Percentiles rank a stretch among this genome's conserved stretches.
These are phyloP conservation scores for Cheilosia pagana DNA, from an alignment of 2,888 invertebrate genomes.

Conservation along the genomic window DNA sequence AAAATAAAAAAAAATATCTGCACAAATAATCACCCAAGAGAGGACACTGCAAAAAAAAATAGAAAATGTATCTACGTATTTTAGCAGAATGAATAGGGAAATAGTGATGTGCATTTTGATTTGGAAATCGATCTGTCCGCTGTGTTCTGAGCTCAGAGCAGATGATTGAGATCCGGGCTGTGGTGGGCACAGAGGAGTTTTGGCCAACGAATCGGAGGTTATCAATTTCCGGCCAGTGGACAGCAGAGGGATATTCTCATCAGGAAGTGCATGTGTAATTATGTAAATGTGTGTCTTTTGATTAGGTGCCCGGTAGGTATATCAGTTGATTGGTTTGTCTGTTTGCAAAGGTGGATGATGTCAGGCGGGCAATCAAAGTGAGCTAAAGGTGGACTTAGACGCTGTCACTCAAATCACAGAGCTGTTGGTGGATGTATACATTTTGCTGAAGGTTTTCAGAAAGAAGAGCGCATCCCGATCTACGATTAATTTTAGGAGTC, in stretches of 20 bases:
- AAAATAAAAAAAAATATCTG: conserved; percentile 15
- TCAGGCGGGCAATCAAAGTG: too few species aligned
- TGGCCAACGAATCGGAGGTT: conserved; percentile 2
- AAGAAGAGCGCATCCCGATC: too few species aligned
- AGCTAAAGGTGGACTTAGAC: too few species aligned
- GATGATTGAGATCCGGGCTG: conserved; percentile 18
- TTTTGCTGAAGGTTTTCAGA: too few species aligned
- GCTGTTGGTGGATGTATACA: too few species aligned
- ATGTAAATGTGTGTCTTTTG: neutral
- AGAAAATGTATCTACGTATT: neutral
- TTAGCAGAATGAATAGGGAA: conserved; percentile 43
- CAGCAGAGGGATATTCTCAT: conserved; percentile 18
- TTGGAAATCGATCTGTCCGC: conserved; percentile 47
- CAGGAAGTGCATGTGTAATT: conserved; percentile 15
- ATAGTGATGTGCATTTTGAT: conserved; percentile 43
- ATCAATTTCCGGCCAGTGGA: conserved; percentile 30
- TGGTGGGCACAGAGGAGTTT: neutral
- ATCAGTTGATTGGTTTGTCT: neutral
- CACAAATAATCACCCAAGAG: neutral
- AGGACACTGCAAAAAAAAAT: neutral
- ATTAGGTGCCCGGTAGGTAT: neutral
- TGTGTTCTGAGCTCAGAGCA: conserved; percentile 26
- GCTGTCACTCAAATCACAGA: too few species aligned
- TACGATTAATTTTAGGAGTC: too few species aligned
- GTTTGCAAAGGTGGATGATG: neutral